Base-by-base conservation (phyloP, 2,113 vertebrate genomes). In the Anguilla japonica region DNA sequence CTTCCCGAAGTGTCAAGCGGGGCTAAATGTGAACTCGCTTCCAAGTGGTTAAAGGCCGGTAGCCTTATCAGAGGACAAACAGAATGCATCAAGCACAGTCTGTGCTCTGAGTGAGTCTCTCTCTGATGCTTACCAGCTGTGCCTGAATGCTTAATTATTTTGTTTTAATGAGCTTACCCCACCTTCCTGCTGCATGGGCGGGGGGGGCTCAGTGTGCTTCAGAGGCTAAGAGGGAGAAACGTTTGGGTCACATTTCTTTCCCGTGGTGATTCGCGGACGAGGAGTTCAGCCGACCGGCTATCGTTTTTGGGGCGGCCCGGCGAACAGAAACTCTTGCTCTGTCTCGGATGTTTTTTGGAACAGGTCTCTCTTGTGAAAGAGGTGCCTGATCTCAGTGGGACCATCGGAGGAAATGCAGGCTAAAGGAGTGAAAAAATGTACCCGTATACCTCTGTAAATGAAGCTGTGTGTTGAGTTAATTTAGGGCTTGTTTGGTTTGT, bases 71-170 rank as follows among this genome's bases (percentile, higher is more conserved):
- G 94, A 95, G 93, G 93, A 93, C 94, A 94, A 93, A 94, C 94
- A 96, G 95, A 94, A 95, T 94, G 93, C 94, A 94, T 96, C 94
- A 95, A 95, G 94, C 93, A 80, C 92, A 91, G 92, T 92, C 94
- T 93, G 93, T 94, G 93, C 93, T 94, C 92, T 91, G 92, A 85
- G 90, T 91, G 93, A 67, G 89, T 82, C 85, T 84, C 43, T 79
- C 88, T 91, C 87, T 89, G 90, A 96, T 94, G 95, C 94, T 85
- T 92, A 93, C 94, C 95, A 95, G 95, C 94, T 96, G 95, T 94
- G 95, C 93, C 93, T 92, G 92, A 89, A 91, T 93, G 94, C 95
- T 95, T 96, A 96, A 96, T 96, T 96, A 96, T 96, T 95, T 94
- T 90, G 91, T 91, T 93, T 94, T 96, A 95, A 96, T 95, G 95